Base-by-base conservation (phyloP, 2,113 vertebrate genomes). In the Melospiza melodia region DNA sequence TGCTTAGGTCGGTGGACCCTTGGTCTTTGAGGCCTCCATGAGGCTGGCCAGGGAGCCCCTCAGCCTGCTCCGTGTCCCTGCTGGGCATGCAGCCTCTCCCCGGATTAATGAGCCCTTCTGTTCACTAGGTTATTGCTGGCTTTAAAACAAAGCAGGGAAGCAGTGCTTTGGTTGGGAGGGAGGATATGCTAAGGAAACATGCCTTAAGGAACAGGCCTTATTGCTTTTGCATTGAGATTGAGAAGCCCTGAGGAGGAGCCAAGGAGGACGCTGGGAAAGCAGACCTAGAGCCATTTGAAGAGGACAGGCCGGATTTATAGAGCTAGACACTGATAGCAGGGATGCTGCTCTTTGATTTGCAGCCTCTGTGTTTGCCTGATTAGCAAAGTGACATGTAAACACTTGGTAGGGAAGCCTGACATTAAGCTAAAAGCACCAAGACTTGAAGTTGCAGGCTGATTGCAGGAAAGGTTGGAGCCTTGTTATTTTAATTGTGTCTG, bases 291-390 rank as follows among this genome's bases (percentile, higher is more conserved):
- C 51, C 49, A 43, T 68, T 69, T 54, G 61, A 75, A 92, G 93
- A 72, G 84, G 73, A 75, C 80, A 80, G 68, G 87, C 43, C 0
- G 0, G 68, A 91, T 96, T 91, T 92, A 74, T 83, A 59, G 81
- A 15, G 55, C 61, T 67, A 89, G 73, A 59, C 86, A 39, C 51
- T 66, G 85, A 89, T 78, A 93, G 68, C 87, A 85, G 61, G 58
- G 83, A 88, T 94, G 61, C 55, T 72, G 77, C 62, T 96, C 69
- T 95, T 93, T 91, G 61, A 80, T 94, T 93, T 92, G 66, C 54
- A 82, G 73, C 33, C 52, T 69, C 62, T 67, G 65, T 62, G 62
- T 74, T 93, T 93, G 89, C 76, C 76, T 93, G 80, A 95, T 93
- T 78, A 95, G 66, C 77, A 82, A 24, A 91, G 67, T 68, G 46